A percentile compares a stretch with the other conserved stretches of the same genome.
Conservation (phyloP, 2,797 vertebrate genomes). For the Brotula barbata region DNA sequence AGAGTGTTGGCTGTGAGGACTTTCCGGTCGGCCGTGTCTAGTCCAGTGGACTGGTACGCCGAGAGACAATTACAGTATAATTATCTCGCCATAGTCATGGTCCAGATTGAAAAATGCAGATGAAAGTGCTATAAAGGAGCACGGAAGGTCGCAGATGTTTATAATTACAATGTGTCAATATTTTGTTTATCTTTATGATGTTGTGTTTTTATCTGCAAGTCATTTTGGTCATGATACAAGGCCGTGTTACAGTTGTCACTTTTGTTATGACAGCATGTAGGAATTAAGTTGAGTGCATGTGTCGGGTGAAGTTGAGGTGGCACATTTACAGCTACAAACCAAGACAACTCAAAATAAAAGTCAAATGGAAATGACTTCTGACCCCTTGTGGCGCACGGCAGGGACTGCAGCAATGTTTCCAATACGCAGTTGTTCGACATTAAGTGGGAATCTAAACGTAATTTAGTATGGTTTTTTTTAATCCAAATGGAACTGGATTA, state of each 20-base stretch:
- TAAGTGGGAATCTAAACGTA: too few relatives aligned
- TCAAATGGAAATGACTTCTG: slow-evolving; percentile 31
- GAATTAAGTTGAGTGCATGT: not conserved
- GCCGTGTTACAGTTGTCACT: not conserved
- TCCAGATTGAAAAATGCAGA: slow-evolving; percentile 27
- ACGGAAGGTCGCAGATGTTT: slow-evolving; percentile 8
- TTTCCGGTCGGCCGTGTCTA: slow-evolving; percentile 69
- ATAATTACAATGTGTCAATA: not conserved
- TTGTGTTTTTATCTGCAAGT: not conserved
- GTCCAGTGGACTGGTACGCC: slow-evolving; percentile 48
- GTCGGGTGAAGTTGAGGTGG: slow-evolving; percentile 12
- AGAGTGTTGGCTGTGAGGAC: slow-evolving; percentile 63
- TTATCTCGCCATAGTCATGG: slow-evolving; percentile 53
- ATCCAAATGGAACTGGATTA: too few relatives aligned
- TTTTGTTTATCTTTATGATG: not conserved
- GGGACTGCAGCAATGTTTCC: not conserved
- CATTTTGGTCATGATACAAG: not conserved
- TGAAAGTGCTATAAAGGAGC: slow-evolving; percentile 7
- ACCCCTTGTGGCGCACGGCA: slow-evolving; percentile 63
- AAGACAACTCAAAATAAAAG: not conserved
- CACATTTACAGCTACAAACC: not conserved
- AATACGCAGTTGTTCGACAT: not conserved
- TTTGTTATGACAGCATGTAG: not conserved
- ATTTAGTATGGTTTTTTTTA: too few relatives aligned
- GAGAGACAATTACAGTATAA: slow-evolving; percentile 58